Conservation (phyloP, 2,113 vertebrate species). For the Callionymus lyra region DNA sequence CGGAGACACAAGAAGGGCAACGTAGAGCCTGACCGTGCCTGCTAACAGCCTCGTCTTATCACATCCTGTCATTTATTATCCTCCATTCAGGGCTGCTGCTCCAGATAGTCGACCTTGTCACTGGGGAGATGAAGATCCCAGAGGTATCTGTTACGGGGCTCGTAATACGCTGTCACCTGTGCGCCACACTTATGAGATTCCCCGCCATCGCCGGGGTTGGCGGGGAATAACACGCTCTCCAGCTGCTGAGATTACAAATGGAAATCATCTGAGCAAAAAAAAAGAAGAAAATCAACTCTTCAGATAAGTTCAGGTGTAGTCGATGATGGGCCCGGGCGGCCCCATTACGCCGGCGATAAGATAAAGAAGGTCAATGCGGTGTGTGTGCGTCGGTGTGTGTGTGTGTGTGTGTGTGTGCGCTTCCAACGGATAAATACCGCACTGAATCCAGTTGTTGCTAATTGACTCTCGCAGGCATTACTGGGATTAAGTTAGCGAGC, state of each 20-base stretch:
- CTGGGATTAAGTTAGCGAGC: constrained; percentile 64
- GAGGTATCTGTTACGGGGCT: constrained; percentile 47
- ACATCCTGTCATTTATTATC: constrained; percentile 60
- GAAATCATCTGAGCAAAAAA: not conserved
- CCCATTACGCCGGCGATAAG: constrained; percentile 56
- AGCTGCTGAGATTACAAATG: not conserved
- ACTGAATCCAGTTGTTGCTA: constrained; percentile 60
- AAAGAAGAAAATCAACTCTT: constrained; percentile 15
- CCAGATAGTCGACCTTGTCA: constrained; percentile 48
- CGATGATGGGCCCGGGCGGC: constrained; percentile 54
- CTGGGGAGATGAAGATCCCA: constrained; percentile 49
- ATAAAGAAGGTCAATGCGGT: constrained; percentile 51
- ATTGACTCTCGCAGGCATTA: constrained; percentile 71
- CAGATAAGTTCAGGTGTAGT: constrained; percentile 30
- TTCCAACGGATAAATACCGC: constrained; percentile 57
- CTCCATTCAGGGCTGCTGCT: constrained; percentile 35
- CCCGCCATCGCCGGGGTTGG: constrained; percentile 32
- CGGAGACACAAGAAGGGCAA: constrained; percentile 51
- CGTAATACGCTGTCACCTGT: constrained; percentile 54
- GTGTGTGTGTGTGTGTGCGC: no score
- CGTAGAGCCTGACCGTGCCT: constrained; percentile 52
- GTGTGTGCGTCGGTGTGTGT: constrained; percentile 28
- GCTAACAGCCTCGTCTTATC: constrained; percentile 55
- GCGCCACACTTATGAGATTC: constrained; percentile 25
- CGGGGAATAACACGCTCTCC: constrained; percentile 33